phyloP scores from a whole-genome alignment of 2,797 vertebrate species.

The Lithobates sylvaticus region DNA sequence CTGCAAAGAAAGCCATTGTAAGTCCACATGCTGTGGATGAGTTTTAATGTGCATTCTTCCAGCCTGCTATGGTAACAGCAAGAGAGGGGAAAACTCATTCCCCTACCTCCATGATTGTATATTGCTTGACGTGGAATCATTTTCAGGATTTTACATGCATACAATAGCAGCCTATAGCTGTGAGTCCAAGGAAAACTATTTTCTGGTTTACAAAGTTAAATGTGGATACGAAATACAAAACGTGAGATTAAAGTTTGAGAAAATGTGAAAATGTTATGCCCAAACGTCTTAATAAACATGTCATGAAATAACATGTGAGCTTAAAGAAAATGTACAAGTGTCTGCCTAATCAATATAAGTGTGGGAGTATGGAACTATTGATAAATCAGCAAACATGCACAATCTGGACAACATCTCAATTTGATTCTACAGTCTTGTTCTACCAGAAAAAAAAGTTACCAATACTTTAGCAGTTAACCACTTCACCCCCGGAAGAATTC shows the following conservation, averaged over 20 bases:
- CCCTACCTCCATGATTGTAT: constrained; percentile 22
- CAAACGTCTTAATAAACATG: background rate
- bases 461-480: background rate
- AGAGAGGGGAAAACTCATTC: constrained; percentile 20
- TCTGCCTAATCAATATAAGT: background rate
- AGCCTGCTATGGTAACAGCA: constrained; percentile 41
- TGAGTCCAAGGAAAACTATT: background rate
- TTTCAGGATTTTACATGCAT: background rate
- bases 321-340: background rate
- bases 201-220: background rate
- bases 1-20: constrained; percentile 55
- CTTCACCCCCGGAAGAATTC: too few species aligned
- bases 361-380: background rate
- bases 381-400: background rate
- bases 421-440: background rate
- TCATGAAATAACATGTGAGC: background rate
- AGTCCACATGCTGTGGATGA: constrained; percentile 35
- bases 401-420: too few species aligned
- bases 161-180: background rate
- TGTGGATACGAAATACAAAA: background rate
- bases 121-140: background rate
- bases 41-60: constrained; percentile 34
- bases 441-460: background rate
- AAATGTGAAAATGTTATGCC: background rate
- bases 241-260: background rate